Base-by-base conservation (phyloP, 2,113 vertebrate species). In the Forbesichthys agassizii region DNA sequence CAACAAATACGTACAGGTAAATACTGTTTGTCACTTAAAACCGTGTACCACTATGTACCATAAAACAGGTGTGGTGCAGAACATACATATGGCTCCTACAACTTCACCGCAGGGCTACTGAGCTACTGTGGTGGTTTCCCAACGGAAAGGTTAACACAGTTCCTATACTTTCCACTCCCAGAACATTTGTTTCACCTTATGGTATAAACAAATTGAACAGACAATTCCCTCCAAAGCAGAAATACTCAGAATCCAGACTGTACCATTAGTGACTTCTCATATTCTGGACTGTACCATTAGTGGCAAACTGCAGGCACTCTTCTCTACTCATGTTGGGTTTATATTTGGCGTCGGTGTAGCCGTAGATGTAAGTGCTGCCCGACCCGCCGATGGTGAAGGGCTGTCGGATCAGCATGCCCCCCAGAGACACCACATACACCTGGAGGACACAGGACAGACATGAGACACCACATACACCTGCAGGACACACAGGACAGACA, bases 341-440 rank as follows among this genome's bases (percentile, higher is more conserved):
- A 75, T 87, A 93, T 76, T 93, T 91, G 49, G 92, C 89, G 12
- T 93, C 92, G 5, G 86, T 77, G 3, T 93, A 93, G 18, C 92
- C 92, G 13, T 92, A 91, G 61, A 93, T 91, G 60, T 84, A 93
- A 0, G 91, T 92, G 73, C 92, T 92, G 16, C 92, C 92, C 0
- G 92, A 93, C 20, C 92, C 92, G 0, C 74, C 92, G 1, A 93
- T 90, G n/a, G 91, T 89, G 13, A 92, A 91, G 0, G 69, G 79
- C 78, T 92, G 91, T 33, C 60, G 59, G 18, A 92, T 2, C 3
- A 93, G 56, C 91, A 92, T 93, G 46, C 92, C 92, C 0, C 92
- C 92, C 0, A 93, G 77, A 71, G 92, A 73, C 58, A 91, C 92
- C 0, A 87, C 83, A 10, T 89, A 93, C 33, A 93, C 90, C 92